These are phyloP conservation scores for Anthrax anthrax DNA, from an alignment of 2,888 invertebrate genomes.

Conservation along the genomic window DNA sequence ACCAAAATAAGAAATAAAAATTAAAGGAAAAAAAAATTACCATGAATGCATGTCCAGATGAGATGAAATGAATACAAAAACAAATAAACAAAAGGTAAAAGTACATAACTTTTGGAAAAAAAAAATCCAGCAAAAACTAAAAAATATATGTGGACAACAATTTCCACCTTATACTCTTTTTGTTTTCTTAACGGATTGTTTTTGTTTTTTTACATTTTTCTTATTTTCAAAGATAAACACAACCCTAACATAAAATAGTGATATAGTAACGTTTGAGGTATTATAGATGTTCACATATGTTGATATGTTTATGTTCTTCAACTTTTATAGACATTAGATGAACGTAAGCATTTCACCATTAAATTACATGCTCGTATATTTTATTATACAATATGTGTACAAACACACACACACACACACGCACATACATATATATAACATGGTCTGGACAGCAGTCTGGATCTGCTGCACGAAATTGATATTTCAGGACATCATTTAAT, in stretches of 20 bases:
- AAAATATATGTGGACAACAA: neutral
- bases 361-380: too few relatives aligned
- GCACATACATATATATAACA: neutral
- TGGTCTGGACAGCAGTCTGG: neutral
- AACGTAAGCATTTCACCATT: too few relatives aligned
- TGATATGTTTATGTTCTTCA: too few relatives aligned
- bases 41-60: neutral
- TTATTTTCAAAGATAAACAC: too few relatives aligned
- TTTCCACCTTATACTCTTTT: neutral
- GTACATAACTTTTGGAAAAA: neutral
- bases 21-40: neutral
- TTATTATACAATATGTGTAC: neutral
- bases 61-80: neutral
- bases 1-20: neutral
- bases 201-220: too few relatives aligned
- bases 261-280: too few relatives aligned
- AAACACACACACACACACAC: neutral
- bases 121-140: neutral
- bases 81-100: neutral
- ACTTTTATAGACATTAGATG: too few relatives aligned
- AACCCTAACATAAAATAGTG: too few relatives aligned
- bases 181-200: too few relatives aligned
- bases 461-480: conserved; percentile 3
- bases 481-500: conserved; percentile 6
- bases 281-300: too few relatives aligned